A percentile compares a stretch with the other conserved stretches of the same genome.
Evolutionary conservation across 2,888 invertebrate genomes (phyloP).

Genomic region (Odontothrips loti): DNA sequence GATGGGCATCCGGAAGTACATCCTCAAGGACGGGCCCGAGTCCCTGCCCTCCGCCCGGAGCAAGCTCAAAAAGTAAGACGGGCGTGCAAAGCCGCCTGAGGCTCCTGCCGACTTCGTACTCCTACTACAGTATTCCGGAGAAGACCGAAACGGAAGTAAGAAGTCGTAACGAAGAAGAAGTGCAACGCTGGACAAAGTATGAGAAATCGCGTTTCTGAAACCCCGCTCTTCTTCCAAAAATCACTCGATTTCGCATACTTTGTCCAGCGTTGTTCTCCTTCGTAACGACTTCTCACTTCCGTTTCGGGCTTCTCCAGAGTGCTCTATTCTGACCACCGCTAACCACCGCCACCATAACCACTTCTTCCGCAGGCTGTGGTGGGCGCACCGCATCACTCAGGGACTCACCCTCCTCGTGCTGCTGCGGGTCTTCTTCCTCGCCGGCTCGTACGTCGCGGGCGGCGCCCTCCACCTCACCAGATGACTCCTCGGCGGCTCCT

Average conservation of each 20-base stretch:
- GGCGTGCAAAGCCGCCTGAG: not conserved
- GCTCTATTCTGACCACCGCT: too few species aligned
- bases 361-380: conserved; percentile 7
- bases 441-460: not conserved
- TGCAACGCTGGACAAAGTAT: not conserved
- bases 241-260: too few species aligned
- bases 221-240: too few species aligned
- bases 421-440: not conserved
- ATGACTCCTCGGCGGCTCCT: not conserved
- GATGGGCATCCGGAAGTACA: conserved; percentile 75
- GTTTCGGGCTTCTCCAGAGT: too few species aligned
- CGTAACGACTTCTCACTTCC: too few species aligned
- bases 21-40: conserved; percentile 70
- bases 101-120: too few species aligned
- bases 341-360: not conserved
- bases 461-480: not conserved
- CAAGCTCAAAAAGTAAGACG: conserved; percentile 59
- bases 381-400: not conserved
- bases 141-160: too few species aligned
- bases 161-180: conserved; percentile 19
- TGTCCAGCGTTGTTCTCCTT: too few species aligned
- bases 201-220: too few species aligned
- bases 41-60: conserved; percentile 60
- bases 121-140: too few species aligned
- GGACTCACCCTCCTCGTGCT: not conserved